Conservation (phyloP, 2,113 vertebrate species). For the Lampris megalopsis region DNA sequence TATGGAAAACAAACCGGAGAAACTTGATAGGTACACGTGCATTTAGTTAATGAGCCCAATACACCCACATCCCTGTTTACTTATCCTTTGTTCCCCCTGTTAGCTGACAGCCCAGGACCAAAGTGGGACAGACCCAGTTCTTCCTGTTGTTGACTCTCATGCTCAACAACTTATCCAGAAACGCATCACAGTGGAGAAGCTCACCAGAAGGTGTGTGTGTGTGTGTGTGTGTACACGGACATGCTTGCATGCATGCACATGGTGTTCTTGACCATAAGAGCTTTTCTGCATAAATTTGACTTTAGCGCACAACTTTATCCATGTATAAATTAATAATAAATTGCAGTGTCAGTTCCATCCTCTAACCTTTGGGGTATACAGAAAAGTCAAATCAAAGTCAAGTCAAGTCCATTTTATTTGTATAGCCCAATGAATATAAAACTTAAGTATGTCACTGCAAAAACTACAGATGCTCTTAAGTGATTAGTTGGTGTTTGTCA, state of each 20-base stretch:
- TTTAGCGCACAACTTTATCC: no score
- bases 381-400: no score
- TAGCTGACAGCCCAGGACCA: constrained; percentile 45
- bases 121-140: constrained; percentile 61
- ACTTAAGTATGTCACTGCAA: no score
- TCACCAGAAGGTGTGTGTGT: constrained; percentile 87
- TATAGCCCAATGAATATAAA: no score
- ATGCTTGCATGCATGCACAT: neutral
- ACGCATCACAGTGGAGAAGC: constrained; percentile 90
- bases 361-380: no score
- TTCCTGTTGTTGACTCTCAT: constrained; percentile 91
- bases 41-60: neutral
- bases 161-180: constrained; percentile 92
- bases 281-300: neutral
- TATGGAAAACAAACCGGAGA: neutral
- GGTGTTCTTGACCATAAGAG: neutral
- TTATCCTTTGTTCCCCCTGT: constrained; percentile 8
- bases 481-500: no score
- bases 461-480: no score
- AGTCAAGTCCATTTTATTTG: no score
- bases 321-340: neutral
- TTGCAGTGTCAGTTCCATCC: no score
- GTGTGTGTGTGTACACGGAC: constrained; percentile 32
- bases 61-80: neutral
- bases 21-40: neutral